A percentile compares a stretch with the other conserved stretches of the same genome.
Evolutionary conservation across 2,113 vertebrate species (phyloP).

Genomic region (Gnathonemus longibarbis): DNA sequence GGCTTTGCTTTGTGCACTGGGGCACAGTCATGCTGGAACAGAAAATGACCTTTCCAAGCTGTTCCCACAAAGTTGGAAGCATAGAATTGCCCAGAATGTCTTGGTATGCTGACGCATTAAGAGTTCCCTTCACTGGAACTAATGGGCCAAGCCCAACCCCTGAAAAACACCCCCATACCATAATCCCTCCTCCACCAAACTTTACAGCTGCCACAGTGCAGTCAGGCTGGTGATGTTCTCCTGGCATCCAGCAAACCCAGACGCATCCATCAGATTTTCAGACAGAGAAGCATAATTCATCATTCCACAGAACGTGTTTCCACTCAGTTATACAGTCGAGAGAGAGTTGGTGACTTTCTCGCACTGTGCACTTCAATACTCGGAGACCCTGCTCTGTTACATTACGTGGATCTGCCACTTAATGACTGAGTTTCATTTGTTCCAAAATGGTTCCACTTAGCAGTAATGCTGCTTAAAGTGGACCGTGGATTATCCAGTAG

Average conservation of each 20-base stretch:
- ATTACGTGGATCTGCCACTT: neutral
- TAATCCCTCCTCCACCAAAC: neutral
- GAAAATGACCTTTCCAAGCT: too few species aligned
- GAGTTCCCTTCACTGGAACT: too few species aligned
- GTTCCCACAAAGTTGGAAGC: neutral
- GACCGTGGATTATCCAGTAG: too few species aligned
- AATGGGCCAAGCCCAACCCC: neutral
- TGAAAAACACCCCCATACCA: neutral
- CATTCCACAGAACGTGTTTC: too few species aligned
- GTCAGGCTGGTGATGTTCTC: too few species aligned
- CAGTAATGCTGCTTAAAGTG: neutral
- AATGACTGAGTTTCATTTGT: neutral
- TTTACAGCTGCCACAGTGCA: too few species aligned
- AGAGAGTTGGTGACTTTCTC: neutral
- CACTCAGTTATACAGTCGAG: neutral
- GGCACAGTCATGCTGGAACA: neutral
- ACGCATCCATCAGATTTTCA: too few species aligned
- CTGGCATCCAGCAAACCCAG: too few species aligned
- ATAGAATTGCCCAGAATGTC: neutral
- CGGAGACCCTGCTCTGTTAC: neutral
- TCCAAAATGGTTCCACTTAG: neutral
- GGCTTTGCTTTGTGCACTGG: neutral
- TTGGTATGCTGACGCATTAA: neutral
- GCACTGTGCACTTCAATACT: neutral
- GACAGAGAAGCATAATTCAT: too few species aligned